A percentile compares a stretch with the other conserved stretches of the same genome.
phyloP scores from a whole-genome alignment of 2,888 invertebrate species.

The Cheilosia variabilis region DNA sequence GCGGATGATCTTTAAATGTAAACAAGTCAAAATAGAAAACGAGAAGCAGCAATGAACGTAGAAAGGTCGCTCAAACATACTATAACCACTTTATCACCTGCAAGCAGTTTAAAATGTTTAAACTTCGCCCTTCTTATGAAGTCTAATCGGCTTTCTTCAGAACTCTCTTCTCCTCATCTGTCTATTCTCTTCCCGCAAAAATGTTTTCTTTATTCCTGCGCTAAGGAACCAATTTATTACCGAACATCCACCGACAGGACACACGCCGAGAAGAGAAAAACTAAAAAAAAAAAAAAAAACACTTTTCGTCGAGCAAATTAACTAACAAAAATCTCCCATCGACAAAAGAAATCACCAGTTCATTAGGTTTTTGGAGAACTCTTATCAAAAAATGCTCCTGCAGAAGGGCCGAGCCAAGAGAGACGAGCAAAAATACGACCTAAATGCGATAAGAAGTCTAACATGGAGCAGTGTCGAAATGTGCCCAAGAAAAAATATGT shows the following conservation, averaged over 20 bases:
- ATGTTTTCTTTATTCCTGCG: conserved; percentile 4
- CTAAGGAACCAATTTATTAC: conserved; percentile 29
- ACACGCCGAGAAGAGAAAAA: neutral
- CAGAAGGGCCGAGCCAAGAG: conserved; percentile 43
- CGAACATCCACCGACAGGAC: conserved; percentile 5
- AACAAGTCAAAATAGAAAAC: too few relatives aligned
- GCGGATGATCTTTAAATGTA: too few relatives aligned
- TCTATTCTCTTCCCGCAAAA: neutral
- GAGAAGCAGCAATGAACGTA: too few relatives aligned
- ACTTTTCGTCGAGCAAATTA: conserved; percentile 58
- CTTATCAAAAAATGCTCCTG: conserved; percentile 61
- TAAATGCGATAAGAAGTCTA: conserved; percentile 32
- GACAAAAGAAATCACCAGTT: conserved; percentile 72
- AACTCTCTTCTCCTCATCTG: too few relatives aligned
- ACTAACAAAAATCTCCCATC: conserved; percentile 60
- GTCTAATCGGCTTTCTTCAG: too few relatives aligned
- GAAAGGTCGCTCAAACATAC: too few relatives aligned
- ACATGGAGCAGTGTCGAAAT: conserved; percentile 31
- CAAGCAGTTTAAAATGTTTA: too few relatives aligned
- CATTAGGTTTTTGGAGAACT: conserved; percentile 68
- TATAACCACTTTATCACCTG: too few relatives aligned
- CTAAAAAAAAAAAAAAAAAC: conserved; percentile 11
- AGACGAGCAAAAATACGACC: conserved; percentile 29
- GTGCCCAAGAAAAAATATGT: conserved; percentile 61
- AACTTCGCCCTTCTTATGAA: too few relatives aligned